Base-by-base conservation (phyloP, 2,888 invertebrate genomes). In the Deroplatys truncata region DNA sequence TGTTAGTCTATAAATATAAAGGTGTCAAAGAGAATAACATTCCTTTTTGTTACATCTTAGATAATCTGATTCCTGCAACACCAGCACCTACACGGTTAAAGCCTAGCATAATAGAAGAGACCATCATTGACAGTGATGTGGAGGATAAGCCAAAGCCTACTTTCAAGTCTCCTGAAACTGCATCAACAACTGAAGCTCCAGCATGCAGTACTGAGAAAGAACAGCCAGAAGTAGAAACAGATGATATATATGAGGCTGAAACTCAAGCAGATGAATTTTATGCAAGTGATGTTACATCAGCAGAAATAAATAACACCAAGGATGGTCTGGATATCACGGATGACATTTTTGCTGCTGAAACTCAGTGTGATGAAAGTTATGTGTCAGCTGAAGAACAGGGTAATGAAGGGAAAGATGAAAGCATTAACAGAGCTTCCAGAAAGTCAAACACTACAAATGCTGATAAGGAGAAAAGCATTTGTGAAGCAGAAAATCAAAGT, bases 291-390 rank as follows among this genome's bases (percentile, higher is more conserved):
- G 1, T 72, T 20, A 15, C 5, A 4, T 0, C 3, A 72, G 7
- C 20, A 72, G 56, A 15, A 56, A 20, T 56, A 56, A 56, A 72
- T 72, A 20, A 7, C 20, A 72, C 2, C 20, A 72, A 20, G 20
- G 56, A 72, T 25, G 25, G 56, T 72, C 56, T 20, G 20, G 20
- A 72, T 20, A 72, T 72, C 16, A 72, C 56, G 20, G 82, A 86
- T 28, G 82, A 82, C 82, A n/a, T 56, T 1, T 82, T 86, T 82
- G 86, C 28, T 31, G 86, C 92, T 0, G 91, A 91, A 56, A 92
- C 92, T 3, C 92, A 88, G 29, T 88, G 43, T 88, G 88, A 84
- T 72, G 56, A 56, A 56, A 56, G 7, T 72, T 5, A 72, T 72
- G 3, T 20, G 7, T 20, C 20, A 72, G 20, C 16, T 72, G 56